phyloP scores from a whole-genome alignment of 2,888 invertebrate species.

The Thelaira solivaga region DNA sequence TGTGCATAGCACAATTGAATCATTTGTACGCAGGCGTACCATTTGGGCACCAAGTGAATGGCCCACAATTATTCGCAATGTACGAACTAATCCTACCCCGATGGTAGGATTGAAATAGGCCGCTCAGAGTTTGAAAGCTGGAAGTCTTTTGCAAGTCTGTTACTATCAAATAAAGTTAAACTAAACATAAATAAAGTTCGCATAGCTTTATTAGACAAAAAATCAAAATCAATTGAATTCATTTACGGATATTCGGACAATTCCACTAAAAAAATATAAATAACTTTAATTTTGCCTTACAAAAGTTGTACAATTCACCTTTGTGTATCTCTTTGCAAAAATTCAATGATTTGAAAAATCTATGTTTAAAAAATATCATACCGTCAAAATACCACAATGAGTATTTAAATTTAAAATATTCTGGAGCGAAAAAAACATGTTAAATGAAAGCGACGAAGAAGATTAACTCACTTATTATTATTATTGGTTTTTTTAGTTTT shows the following conservation, averaged over 20 bases:
- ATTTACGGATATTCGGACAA: constrained; percentile 16
- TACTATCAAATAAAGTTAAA: constrained; percentile 29
- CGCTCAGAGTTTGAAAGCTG: constrained; percentile 27
- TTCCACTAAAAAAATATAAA: constrained; percentile 25
- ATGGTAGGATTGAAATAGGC: constrained; percentile 8
- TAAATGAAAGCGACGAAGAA: constrained; percentile 18
- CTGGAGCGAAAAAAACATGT: not conserved
- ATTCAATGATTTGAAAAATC: constrained; percentile 8
- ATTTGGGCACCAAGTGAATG: constrained; percentile 35
- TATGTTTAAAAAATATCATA: constrained; percentile 24
- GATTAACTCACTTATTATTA: constrained; percentile 12
- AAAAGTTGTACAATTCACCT: constrained; percentile 15
- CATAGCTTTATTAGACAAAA: constrained; percentile 22
- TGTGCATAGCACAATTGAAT: constrained; percentile 32
- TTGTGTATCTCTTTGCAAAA: constrained; percentile 14
- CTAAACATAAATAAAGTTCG: constrained; percentile 15
- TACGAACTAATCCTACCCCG: constrained; percentile 27
- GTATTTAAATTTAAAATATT: constrained; percentile 29
- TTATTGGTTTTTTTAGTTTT: constrained; percentile 7
- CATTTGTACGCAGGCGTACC: constrained; percentile 29
- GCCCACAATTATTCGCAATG: constrained; percentile 27
- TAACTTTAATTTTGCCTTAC: constrained; percentile 19
- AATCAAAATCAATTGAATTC: constrained; percentile 22
- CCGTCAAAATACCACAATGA: constrained; percentile 18
- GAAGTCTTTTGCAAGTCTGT: constrained; percentile 32